A percentile compares a stretch with the other conserved stretches of the same genome.
These are phyloP conservation scores for Drosophila elegans DNA, from an alignment of 1,140 invertebrate genomes.

Conservation along the genomic window DNA sequence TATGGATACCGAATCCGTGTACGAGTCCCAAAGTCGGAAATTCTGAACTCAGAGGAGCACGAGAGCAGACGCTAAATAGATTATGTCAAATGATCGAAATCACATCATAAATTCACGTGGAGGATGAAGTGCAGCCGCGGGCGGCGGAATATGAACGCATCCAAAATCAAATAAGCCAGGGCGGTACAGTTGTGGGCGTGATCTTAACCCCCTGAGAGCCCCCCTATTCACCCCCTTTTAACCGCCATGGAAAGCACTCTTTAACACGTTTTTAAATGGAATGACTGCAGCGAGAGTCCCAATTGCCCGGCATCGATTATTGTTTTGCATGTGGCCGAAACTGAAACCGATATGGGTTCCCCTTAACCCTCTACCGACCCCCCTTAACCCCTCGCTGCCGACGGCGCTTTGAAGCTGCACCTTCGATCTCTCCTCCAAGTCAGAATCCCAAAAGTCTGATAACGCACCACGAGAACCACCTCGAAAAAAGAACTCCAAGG, in stretches of 20 bases:
- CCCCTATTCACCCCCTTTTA: neutral
- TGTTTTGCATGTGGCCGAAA: conserved; percentile 72
- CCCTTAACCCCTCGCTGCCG: conserved; percentile 34
- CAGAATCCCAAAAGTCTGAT: conserved; percentile 46
- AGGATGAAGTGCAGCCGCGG: conserved; percentile 52
- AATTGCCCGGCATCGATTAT: conserved; percentile 70
- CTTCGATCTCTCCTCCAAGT: conserved; percentile 18
- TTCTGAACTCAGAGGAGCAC: neutral
- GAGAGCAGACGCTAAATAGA: conserved; percentile 76
- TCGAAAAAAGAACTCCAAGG: conserved; percentile 27
- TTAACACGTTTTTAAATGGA: conserved; percentile 82
- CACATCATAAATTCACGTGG: conserved; percentile 76
- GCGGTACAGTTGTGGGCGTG: conserved; percentile 70
- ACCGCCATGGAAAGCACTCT: conserved; percentile 40
- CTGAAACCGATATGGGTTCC: conserved; percentile 49
- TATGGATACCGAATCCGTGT: neutral
- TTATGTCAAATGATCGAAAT: conserved; percentile 83
- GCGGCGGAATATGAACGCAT: conserved; percentile 73
- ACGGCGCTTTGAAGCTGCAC: conserved; percentile 71
- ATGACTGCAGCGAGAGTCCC: conserved; percentile 29
- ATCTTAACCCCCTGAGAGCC: conserved; percentile 2
- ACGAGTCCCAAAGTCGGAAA: neutral
- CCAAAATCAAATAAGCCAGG: conserved; percentile 81
- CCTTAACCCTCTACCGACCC: neutral
- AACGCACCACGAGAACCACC: conserved; percentile 61